Evolutionary conservation across 2,888 invertebrate genomes (phyloP), one percentile per base, ranked within the genome.

Genomic region (Epinotia brunnichana): DNA sequence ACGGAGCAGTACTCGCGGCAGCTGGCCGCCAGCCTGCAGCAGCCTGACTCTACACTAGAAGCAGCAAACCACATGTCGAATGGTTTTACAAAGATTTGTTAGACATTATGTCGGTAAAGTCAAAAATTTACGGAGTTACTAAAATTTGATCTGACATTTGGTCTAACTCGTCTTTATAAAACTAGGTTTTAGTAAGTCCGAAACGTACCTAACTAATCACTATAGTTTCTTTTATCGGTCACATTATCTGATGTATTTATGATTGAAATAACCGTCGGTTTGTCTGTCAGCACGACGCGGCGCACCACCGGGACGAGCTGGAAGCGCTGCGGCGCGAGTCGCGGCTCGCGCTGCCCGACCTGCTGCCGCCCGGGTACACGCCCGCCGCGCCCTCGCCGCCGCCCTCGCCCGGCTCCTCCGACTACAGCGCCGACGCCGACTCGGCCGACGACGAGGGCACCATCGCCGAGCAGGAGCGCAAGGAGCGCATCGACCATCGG

Each of bases 1-100:
- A 99, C 99, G 0, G 99, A 99, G 90, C 98, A 98, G 85, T 99
- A 98, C 94, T 98, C 98, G 48, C 96, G 97, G 39, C 96, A 97
- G 91, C 92, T 98, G 74, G 97, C 98, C 4, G 97, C 98, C 89
- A 97, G 97, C 77, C 96, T 98, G n/a, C n/a, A n/a, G n/a, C n/a
- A n/a, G n/a, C n/a, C n/a, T n/a, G n/a, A n/a, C n/a, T n/a, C n/a
- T n/a, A n/a, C n/a, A n/a, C n/a, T n/a, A n/a, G n/a, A n/a, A n/a
- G n/a, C n/a, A n/a, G n/a, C n/a, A n/a, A n/a, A n/a, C n/a, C n/a
- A n/a, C n/a, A n/a, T n/a, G n/a, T n/a, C n/a, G n/a, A n/a, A n/a
- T n/a, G n/a, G n/a, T n/a, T n/a, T n/a, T n/a, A n/a, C n/a, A n/a
- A n/a, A n/a, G n/a, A n/a, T n/a, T n/a, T n/a, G n/a, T n/a, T n/a